phyloP scores from a whole-genome alignment of 2,888 invertebrate species.

The Leptogaster cylindrica region DNA sequence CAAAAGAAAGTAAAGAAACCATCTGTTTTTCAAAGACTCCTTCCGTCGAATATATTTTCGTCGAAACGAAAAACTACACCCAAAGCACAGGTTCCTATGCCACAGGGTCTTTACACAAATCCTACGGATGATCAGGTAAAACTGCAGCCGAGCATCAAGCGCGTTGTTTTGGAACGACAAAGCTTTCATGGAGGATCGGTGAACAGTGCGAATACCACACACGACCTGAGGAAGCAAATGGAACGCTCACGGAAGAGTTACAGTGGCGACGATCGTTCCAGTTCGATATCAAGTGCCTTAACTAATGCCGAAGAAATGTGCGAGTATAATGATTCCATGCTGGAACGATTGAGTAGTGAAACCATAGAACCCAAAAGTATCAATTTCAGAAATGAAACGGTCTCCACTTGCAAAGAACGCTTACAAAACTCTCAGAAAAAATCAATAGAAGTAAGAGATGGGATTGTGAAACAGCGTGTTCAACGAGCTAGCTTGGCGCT shows the following conservation, averaged over 20 bases:
- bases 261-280: slow-evolving; percentile 53
- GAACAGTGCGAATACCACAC: slow-evolving; percentile 49
- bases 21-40: slow-evolving; percentile 57
- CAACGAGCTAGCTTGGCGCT: slow-evolving; percentile 50
- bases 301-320: slow-evolving; percentile 52
- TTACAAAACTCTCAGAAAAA: slow-evolving; percentile 43
- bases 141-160: slow-evolving; percentile 51
- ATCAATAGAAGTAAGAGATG: slow-evolving; percentile 33
- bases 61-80: slow-evolving; percentile 58
- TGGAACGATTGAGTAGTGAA: slow-evolving; percentile 37
- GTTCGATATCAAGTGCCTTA: slow-evolving; percentile 56
- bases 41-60: slow-evolving; percentile 58
- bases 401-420: slow-evolving; percentile 50
- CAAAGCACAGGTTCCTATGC: slow-evolving; percentile 54
- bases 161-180: slow-evolving; percentile 57
- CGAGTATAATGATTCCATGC: slow-evolving; percentile 41
- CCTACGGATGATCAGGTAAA: background rate
- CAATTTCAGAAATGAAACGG: slow-evolving; percentile 38
- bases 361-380: background rate
- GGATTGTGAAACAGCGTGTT: slow-evolving; percentile 48
- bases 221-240: slow-evolving; percentile 51
- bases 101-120: slow-evolving; percentile 50
- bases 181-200: slow-evolving; percentile 53
- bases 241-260: slow-evolving; percentile 53
- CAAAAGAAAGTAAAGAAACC: slow-evolving; percentile 55